Base-by-base conservation (phyloP, 2,888 invertebrate species). In the Brachycybe producta region DNA sequence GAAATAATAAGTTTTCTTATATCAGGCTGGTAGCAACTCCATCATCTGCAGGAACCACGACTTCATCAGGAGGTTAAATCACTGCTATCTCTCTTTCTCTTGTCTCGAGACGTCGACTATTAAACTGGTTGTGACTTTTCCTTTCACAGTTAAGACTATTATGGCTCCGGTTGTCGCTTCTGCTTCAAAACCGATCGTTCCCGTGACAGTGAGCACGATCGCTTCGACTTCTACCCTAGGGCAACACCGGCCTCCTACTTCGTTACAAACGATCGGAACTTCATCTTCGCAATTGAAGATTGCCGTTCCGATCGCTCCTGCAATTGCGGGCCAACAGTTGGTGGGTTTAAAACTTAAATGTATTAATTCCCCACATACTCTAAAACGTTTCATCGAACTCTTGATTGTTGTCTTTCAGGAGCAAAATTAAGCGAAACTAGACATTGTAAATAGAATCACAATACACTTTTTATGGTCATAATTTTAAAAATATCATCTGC, bases 1-100 rank as follows among this genome's bases (percentile, higher is more conserved):
- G 67, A n/a, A n/a, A n/a, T 45, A 65, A 62, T 55, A 65, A 66
- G 54, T 66, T 68, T 52, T 65, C 65, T 49, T 68, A 67, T 58
- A 65, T 68, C 11, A 57, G 67, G 15, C 58, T 68, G n/a, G 67
- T 67, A n/a, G 60, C 64, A n/a, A 63, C 65, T 27, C 41, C 58
- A 55, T 46, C 56, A 42, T 27, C 55, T 13, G 50, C 56, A 8
- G 50, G 51, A 3, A 27, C 51, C 19, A 35, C 45, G 19, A 45
- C 53, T 27, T 32, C 50, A 21, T 50, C 46, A 50, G 39, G 32
- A n/a, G 5, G 32, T 45, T 32, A 45, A 11, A 32, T 32, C 11
- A 32, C 11, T 11, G 11, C 11, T 11, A 32, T 32, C n/a, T 11
- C 11, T 32, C n/a, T 32, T 32, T 32, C 11, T 32, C 32, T 32